phyloP scores from a whole-genome alignment of 1,140 invertebrate genomes.

The Planococcus citri region DNA sequence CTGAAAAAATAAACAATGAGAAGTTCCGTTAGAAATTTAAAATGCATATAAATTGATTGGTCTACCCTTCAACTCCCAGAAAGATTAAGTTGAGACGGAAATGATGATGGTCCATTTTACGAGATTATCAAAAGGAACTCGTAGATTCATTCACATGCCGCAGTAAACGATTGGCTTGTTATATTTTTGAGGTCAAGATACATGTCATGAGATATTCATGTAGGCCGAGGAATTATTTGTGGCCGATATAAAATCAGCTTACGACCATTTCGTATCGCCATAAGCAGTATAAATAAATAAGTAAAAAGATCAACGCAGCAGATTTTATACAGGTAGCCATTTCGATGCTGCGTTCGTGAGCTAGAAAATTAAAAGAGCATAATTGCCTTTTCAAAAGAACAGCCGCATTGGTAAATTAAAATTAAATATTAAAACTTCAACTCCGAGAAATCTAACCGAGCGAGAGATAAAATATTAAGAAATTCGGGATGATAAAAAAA shows the following conservation, averaged over 20 bases:
- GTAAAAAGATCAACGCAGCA: not conserved
- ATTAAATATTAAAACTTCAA: not conserved
- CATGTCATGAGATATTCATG: constrained; percentile 2
- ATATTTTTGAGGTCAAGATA: too few relatives aligned
- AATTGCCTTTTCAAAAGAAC: not conserved
- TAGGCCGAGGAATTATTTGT: not conserved
- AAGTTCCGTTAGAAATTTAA: too few relatives aligned
- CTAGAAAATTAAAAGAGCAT: not conserved
- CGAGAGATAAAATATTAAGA: not conserved
- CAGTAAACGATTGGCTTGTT: too few relatives aligned
- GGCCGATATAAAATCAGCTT: not conserved
- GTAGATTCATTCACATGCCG: too few relatives aligned
- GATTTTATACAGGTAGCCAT: too few relatives aligned
- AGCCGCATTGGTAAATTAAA: not conserved
- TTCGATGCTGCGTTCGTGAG: too few relatives aligned
- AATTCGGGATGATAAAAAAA: not conserved
- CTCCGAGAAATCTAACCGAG: not conserved
- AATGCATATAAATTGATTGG: too few relatives aligned
- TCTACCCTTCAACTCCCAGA: too few relatives aligned
- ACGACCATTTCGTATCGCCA: not conserved
- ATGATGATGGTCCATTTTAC: too few relatives aligned
- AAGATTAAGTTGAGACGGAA: too few relatives aligned
- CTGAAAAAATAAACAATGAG: too few relatives aligned
- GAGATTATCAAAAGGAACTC: too few relatives aligned
- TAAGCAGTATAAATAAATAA: not conserved